Base-by-base conservation (phyloP, 2,113 vertebrate genomes). In the Rhinopomastus cyanomelas region DNA sequence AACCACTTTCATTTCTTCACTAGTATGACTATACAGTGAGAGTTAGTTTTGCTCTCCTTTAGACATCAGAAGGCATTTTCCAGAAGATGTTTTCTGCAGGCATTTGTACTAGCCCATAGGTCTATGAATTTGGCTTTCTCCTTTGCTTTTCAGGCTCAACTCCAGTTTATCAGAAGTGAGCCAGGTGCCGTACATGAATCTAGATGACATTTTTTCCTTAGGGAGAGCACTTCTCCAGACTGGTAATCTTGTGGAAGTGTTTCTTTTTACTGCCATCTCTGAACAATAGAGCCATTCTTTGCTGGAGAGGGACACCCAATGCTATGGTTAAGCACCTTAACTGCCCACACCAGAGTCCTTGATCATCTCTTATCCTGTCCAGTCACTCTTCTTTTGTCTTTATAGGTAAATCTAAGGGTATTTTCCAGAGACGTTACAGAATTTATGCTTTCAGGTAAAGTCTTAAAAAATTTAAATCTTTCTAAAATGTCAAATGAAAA, bases 181-280 rank as follows among this genome's bases (percentile, higher is more conserved):
- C 52, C 83, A 82, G 81, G 68, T 67, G 61, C 65, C 64, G 82
- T 53, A 39, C 56, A 37, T 62, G 81, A 67, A 92, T 87, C 72
- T 73, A 0, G 30, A 5, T 60, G 75, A 71, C 56, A 64, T 59
- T 59, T 73, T 55, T 77, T 79, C 90, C 76, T 73, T 8, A 52
- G 83, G 68, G 65, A 52, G 51, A 53, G 61, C 20, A 9, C 49
- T 92, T 36, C 34, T 72, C 51, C 74, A 76, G 72, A 8, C 68
- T 67, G 52, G 55, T 56, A 66, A 27, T 77, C 18, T 5, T 49
- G 25, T 71, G 76, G 8, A 82, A 80, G 56, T 39, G 37, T 57
- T 90, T 72, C 25, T 71, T 74, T 66, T 75, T n/a, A 4, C 53
- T 72, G 69, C 34, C 39, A 4, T 21, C 39, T 57, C 87, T 68